Base-by-base conservation (phyloP, 1,140 invertebrate genomes). In the Drosophila elegans region DNA sequence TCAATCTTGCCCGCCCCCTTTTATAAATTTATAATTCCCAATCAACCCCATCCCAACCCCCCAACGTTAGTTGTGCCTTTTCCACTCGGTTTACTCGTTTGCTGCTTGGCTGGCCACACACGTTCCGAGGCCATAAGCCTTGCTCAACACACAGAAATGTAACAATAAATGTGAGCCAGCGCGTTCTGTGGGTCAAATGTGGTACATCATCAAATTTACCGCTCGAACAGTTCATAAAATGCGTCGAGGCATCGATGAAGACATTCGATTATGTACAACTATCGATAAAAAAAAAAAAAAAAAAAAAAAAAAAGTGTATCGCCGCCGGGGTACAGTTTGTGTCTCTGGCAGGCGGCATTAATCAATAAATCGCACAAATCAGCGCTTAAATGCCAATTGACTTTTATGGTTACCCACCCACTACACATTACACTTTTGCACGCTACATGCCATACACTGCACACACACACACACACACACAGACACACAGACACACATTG, bases 311-410 rank as follows among this genome's bases (percentile, higher is more conserved):
- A 27, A 63, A 54, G 48, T 51, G 34, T 59, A 46, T 45, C 46
- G 21, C 39, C 16, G 13, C 13, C 4, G 39, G 3, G 13, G 48
- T 54, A 11, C 48, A 32, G 38, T 53, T 25, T 11, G 10, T 29
- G 4, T 41, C 10, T 16, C 32, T 27, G 10, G 44, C 13, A 12
- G 29, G 10, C 54, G 45, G 36, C 71, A 76, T 76, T 79, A 79
- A 79, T 84, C 76, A 84, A 72, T 79, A 78, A 82, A 76, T 62
- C 71, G 73, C 78, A 88, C 83, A 86, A 86, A 86, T 86, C 82
- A 82, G 78, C 62, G 71, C 78, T 86, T 75, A 78, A 86, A 78
- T 72, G 82, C 46, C 82, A 80, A 84, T 85, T 84, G 73, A 85
- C 49, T 78, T 85, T 84, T 85, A 84, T 84, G 66, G 41, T 52